A percentile compares a stretch with the other conserved stretches of the same genome.
Evolutionary conservation across 2,888 invertebrate genomes (phyloP).

Genomic region (Rapana venosa): DNA sequence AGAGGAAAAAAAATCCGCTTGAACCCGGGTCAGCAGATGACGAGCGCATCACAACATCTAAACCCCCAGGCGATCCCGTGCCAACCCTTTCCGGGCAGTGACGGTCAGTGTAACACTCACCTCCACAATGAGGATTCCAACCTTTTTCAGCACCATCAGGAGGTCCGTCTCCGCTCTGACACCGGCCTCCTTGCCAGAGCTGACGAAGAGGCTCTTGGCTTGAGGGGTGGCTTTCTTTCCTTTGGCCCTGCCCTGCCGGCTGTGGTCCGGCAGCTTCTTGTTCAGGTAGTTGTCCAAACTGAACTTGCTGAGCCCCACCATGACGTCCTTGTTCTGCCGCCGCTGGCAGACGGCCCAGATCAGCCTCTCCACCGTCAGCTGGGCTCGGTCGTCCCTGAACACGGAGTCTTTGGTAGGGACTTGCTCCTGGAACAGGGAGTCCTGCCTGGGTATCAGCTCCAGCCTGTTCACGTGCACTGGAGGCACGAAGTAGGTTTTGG

Average conservation of each 20-base stretch:
- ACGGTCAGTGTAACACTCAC: too few species aligned
- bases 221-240: too few species aligned
- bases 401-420: neutral
- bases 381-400: conserved; percentile 7
- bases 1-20: too few species aligned
- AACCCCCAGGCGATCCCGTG: too few species aligned
- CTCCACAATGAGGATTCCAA: conserved; percentile 18
- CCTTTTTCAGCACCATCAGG: neutral
- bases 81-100: too few species aligned
- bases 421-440: neutral
- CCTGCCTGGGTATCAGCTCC: neutral
- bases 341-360: neutral
- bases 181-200: neutral
- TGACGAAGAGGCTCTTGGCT: neutral
- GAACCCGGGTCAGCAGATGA: too few species aligned
- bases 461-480: conserved; percentile 22
- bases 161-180: conserved; percentile 9
- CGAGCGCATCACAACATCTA: too few species aligned
- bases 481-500: conserved; percentile 13
- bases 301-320: conserved; percentile 28
- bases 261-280: neutral
- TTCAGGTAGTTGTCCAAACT: conserved; percentile 22
- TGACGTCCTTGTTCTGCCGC: neutral
- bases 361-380: conserved; percentile 14
- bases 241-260: neutral